Evolutionary conservation across 2,888 invertebrate genomes (phyloP), one percentile per base, ranked within the genome.

Genomic region (Hyppa rectilinea): DNA sequence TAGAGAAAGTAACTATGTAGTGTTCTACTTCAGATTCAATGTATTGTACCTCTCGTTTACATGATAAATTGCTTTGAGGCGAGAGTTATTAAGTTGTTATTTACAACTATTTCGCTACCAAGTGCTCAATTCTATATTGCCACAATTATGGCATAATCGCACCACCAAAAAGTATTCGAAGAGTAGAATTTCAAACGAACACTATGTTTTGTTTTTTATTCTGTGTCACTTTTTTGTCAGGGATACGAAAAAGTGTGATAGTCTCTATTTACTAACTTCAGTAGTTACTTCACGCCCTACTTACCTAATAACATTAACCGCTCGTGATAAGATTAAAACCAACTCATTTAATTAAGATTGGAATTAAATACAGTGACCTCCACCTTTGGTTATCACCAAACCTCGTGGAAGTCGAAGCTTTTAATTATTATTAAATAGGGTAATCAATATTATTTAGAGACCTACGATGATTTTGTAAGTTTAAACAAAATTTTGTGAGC

Each of bases 321-420:
- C 72, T 71, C 68, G 2, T 71, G 88, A 88, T 88, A 88, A 88
- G 88, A 88, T 87, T 81, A 82, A 72, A 79, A 78, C 12, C 59
- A 60, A 70, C 75, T 76, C 68, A 56, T 70, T 75, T 77, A 78
- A 77, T 65, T 64, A 79, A 70, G 65, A 66, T 69, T 73, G 36
- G 68, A 83, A 81, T 85, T 75, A 74, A 62, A 86, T 72, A 81
- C 76, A 72, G 69, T 83, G 83, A 84, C 84, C 86, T 80, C 81
- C 64, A 71, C 69, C 73, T 82, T 65, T 55, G 53, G 72, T 82
- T 86, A 77, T 72, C 79, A 49, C 45, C 9, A 52, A 65, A 60
- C 78, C 70, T 71, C 17, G 49, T 47, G 58, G 56, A 34, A 61
- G 12, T 52, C 20, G 31, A 60, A 38, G 70, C 29, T 26, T 56